phyloP scores from a whole-genome alignment of 2,113 vertebrate genomes.

The Halichoeres trimaculatus region DNA sequence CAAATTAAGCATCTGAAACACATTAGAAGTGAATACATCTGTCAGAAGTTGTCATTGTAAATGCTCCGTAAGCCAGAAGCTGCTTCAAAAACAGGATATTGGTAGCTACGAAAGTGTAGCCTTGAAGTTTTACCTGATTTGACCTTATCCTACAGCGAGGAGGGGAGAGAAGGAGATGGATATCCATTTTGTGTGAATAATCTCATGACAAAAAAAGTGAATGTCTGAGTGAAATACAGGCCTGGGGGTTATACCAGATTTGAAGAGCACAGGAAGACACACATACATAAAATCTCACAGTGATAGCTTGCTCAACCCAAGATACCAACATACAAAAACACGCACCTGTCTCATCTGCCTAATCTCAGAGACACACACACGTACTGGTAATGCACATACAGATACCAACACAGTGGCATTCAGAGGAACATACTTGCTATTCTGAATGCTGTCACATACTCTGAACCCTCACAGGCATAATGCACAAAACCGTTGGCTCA shows the following conservation, averaged over 20 bases:
- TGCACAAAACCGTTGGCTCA: slow-evolving; percentile 68
- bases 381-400: background rate
- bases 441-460: slow-evolving; percentile 70
- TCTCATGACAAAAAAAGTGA: slow-evolving; percentile 19
- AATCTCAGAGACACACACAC: slow-evolving; percentile 37
- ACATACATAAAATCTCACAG: background rate
- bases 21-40: background rate
- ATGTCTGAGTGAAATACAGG: slow-evolving; percentile 28
- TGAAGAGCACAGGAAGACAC: slow-evolving; percentile 14
- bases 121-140: background rate
- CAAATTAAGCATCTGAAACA: slow-evolving; percentile 25
- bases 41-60: background rate
- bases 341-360: slow-evolving; percentile 39
- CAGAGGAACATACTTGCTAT: slow-evolving; percentile 60
- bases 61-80: slow-evolving; percentile 5
- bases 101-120: slow-evolving; percentile 5
- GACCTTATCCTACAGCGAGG: slow-evolving; percentile 31
- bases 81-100: slow-evolving; percentile 13
- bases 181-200: slow-evolving; percentile 5
- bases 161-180: background rate
- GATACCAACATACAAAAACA: slow-evolving; percentile 22
- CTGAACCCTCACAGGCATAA: slow-evolving; percentile 64
- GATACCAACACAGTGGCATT: slow-evolving; percentile 3
- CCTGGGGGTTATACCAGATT: slow-evolving; percentile 8
- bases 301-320: slow-evolving; percentile 11